Evolutionary conservation across 1,140 invertebrate genomes (phyloP), one percentile per base, ranked within the genome.

Genomic region (Drosophila seguyi): DNA sequence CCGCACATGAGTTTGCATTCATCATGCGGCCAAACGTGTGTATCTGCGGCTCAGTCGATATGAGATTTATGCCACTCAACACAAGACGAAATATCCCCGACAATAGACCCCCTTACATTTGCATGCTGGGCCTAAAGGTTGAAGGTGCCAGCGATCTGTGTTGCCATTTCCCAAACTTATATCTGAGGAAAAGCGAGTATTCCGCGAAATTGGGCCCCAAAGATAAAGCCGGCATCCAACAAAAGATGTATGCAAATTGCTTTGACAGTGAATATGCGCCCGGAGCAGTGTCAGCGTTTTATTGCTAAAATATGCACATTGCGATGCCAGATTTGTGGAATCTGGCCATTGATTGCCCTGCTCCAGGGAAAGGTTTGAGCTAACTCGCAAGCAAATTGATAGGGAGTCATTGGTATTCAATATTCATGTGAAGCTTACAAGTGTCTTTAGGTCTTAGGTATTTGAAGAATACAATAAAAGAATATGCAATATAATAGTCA

Each of bases 221-320:
- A 78, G 69, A 82, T 73, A 75, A 71, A 75, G 42, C 45, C 34
- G 53, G 25, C 8, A 75, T 66, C 50, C 63, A 31, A 52, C 78
- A 39, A 39, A 45, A 72, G 34, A 76, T 77, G 31, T 60, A 87
- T 87, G 79, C 67, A 87, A 87, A 87, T 87, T 71, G 73, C 76
- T 73, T 68, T 87, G 84, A 67, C 75, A 80, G 79, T 71, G 79
- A 60, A 71, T 63, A 57, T 58, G 67, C 41, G 60, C 50, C 75
- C 42, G 38, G 42, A 47, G 75, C 77, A 59, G 39, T 79, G 79
- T 73, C 77, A 81, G 65, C 79, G 36, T 75, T 81, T 79, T 87
- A 87, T 88, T 72, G 58, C 53, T 84, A 82, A 87, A 65, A 83
- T 86, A 87, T 87, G 79, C 68, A 79, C 77, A 67, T 80, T 80